A percentile compares a stretch with the other conserved stretches of the same genome.
These are phyloP conservation scores for Anorthoa munda DNA, from an alignment of 2,888 invertebrate genomes.

Conservation along the genomic window DNA sequence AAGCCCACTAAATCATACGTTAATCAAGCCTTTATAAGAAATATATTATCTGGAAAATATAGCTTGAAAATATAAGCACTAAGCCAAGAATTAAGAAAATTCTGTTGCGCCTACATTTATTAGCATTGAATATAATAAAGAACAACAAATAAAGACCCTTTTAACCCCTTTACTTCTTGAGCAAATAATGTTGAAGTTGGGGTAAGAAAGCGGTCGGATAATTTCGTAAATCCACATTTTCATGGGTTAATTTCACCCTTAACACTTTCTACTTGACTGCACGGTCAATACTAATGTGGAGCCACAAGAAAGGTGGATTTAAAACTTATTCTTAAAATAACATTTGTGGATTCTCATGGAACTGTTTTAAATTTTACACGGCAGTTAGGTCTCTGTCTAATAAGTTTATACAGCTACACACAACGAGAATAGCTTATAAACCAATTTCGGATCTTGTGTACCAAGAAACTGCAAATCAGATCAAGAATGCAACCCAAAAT, in stretches of 20 bases:
- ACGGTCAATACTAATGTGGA: constrained; percentile 60
- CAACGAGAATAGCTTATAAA: too few species aligned
- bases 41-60: background rate
- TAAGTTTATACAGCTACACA: too few species aligned
- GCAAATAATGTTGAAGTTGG: constrained; percentile 55
- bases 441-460: too few species aligned
- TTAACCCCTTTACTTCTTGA: constrained; percentile 53
- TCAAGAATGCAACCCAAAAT: background rate
- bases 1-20: background rate
- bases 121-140: constrained; percentile 40
- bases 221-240: constrained; percentile 68
- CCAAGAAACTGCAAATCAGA: background rate
- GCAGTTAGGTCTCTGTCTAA: too few species aligned
- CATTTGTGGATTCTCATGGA: background rate
- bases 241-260: constrained; percentile 65
- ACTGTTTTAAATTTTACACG: background rate
- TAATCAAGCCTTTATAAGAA: background rate
- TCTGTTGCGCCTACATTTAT: constrained; percentile 4
- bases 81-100: constrained; percentile 1
- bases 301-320: constrained; percentile 36
- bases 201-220: constrained; percentile 56
- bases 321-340: background rate
- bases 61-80: background rate
- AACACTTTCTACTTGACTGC: constrained; percentile 60
- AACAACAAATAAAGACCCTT: constrained; percentile 50